Evolutionary conservation across 2,888 invertebrate genomes (phyloP), one percentile per base, ranked within the genome.

Genomic region (Crematogaster levior): DNA sequence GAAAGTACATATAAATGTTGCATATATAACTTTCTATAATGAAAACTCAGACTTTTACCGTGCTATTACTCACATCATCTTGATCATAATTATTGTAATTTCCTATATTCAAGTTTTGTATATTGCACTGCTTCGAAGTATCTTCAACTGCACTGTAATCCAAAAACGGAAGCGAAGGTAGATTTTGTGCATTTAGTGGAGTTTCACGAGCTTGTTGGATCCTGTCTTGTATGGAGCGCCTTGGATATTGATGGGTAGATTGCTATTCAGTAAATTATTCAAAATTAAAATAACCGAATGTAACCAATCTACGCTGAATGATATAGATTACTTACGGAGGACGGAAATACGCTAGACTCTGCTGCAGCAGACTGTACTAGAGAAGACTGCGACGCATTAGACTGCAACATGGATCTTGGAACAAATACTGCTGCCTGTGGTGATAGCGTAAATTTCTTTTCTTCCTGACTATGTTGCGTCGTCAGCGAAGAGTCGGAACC

Each of bases 351-450:
- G 0, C n/a, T 66, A 27, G 43, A 15, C 24, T 66, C 43, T 27
- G 46, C 5, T 6, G 21, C 5, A n/a, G 43, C 0, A 37, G 61
- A 21, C 1, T 70, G 79, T 0, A 72, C 61, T 7, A 24, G 18
- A 1, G 75, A n/a, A 81, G 63, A 85, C 40, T 27, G 43, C 0
- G 34, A 65, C 24, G 10, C 9, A 3, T 43, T 10, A 40, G 40
- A 6, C 0, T 74, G 46, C 10, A 24, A 18, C n/a, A n/a, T n/a
- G 37, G 74, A 83, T 79, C 92, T 92, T 3, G 94, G 94, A 53
- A 94, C 88, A 82, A 94, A 94, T 80, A 91, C 93, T 43, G 91
- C 90, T 46, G 94, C 94, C 21, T 93, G 88, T 1, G 89, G 93
- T 0, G 93, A 93, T 9, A 93, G 87, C 5, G 83, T 86, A 12